Conservation (phyloP, 2,113 vertebrate genomes). For the Brachypodius melanocephalos region DNA sequence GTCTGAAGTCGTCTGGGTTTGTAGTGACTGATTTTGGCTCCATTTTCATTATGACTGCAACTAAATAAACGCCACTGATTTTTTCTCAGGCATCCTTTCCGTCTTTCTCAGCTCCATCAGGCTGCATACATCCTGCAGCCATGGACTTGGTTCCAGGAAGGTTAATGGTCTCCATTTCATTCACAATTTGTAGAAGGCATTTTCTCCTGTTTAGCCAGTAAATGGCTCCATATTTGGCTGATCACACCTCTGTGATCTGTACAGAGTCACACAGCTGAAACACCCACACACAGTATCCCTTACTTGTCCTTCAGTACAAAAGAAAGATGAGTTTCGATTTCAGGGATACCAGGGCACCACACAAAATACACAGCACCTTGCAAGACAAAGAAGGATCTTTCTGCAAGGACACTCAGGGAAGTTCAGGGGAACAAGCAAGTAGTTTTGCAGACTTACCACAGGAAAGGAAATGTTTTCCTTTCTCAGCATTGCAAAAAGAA, state of each 20-base stretch:
- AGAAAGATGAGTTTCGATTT: neutral
- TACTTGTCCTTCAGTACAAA: neutral
- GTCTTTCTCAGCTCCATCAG: neutral
- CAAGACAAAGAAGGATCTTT: neutral
- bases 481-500: neutral
- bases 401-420: neutral
- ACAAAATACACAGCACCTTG: neutral
- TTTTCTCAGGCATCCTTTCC: neutral
- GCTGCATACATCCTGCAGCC: neutral
- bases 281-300: neutral
- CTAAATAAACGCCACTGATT: neutral
- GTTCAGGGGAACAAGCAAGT: neutral
- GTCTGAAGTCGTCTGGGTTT: neutral
- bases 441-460: neutral
- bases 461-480: slow-evolving; percentile 18
- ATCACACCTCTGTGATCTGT: neutral
- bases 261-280: neutral
- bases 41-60: neutral
- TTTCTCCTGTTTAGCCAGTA: neutral
- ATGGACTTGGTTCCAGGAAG: neutral
- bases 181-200: neutral
- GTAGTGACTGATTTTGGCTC: neutral
- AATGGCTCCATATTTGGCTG: neutral
- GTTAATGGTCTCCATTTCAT: neutral
- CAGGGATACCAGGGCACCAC: neutral